Evolutionary conservation across 2,888 invertebrate genomes (phyloP).

Genomic region (Machimus atricapillus): DNA sequence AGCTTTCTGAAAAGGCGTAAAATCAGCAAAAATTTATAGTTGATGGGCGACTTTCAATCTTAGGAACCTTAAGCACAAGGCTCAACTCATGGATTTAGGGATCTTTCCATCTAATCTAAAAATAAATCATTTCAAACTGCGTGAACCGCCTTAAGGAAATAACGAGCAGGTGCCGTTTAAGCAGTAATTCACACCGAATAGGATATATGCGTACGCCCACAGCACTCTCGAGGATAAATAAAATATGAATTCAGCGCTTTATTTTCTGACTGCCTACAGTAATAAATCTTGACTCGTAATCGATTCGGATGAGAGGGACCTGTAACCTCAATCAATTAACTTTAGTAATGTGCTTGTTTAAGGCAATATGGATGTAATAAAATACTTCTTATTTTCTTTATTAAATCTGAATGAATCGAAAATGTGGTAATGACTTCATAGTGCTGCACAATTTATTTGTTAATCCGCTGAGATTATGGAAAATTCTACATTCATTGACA

Average conservation of each 20-base stretch:
- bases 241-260: background rate
- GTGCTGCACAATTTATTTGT: background rate
- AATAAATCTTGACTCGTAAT: background rate
- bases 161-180: background rate
- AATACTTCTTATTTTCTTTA: background rate
- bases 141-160: too few relatives aligned
- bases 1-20: background rate
- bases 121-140: background rate
- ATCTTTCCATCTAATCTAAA: background rate
- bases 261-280: background rate
- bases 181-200: background rate
- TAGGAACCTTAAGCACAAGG: background rate
- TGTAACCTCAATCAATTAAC: background rate
- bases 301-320: background rate
- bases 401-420: background rate
- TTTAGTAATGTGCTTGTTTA: background rate
- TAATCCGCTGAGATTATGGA: too few relatives aligned
- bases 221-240: background rate
- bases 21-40: background rate
- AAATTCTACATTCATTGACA: background rate
- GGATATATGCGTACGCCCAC: background rate
- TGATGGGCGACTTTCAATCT: background rate
- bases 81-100: background rate
- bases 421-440: background rate
- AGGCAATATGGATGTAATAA: background rate